These are phyloP conservation scores for Malacoctenus gilli DNA, from an alignment of 2,797 vertebrate genomes.

Conservation along the genomic window DNA sequence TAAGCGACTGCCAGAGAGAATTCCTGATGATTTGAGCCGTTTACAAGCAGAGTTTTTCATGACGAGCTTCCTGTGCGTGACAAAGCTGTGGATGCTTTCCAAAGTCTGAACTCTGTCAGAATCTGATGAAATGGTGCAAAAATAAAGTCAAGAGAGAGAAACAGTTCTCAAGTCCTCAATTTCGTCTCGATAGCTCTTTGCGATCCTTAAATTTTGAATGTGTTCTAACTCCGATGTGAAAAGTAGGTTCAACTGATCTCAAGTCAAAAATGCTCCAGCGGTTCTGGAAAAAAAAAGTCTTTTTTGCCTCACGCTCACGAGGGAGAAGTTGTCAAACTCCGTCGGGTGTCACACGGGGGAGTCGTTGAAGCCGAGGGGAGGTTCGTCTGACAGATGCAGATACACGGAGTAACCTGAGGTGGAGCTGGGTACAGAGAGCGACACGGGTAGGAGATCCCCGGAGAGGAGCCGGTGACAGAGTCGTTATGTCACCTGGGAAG, in stretches of 20 bases:
- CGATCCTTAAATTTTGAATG: too few species aligned
- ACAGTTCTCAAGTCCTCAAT: too few species aligned
- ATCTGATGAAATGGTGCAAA: too few species aligned
- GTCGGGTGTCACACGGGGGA: slow-evolving; percentile 4
- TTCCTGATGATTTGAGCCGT: slow-evolving; percentile 22
- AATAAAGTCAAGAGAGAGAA: too few species aligned
- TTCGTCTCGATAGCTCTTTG: too few species aligned
- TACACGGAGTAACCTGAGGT: slow-evolving; percentile 25
- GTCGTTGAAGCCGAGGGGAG: slow-evolving; percentile 35
- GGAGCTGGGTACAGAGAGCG: slow-evolving; percentile 34
- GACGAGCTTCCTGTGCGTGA: background rate
- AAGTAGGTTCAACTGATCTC: too few species aligned
- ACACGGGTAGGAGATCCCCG: slow-evolving; percentile 46
- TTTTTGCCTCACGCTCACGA: too few species aligned
- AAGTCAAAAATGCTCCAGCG: too few species aligned
- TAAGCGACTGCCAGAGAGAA: slow-evolving; percentile 24
- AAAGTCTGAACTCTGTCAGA: too few species aligned
- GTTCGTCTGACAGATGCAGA: slow-evolving; percentile 24
- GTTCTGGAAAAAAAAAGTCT: too few species aligned
- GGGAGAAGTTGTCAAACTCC: slow-evolving; percentile 9
- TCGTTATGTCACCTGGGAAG: slow-evolving; percentile 50
- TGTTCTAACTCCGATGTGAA: too few species aligned
- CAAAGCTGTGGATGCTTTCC: too few species aligned
- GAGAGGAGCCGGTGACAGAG: slow-evolving; percentile 45
- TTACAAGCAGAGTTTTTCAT: slow-evolving; percentile 14